Evolutionary conservation across 2,888 invertebrate species (phyloP).

Genomic region (Margaritifera margaritifera): DNA sequence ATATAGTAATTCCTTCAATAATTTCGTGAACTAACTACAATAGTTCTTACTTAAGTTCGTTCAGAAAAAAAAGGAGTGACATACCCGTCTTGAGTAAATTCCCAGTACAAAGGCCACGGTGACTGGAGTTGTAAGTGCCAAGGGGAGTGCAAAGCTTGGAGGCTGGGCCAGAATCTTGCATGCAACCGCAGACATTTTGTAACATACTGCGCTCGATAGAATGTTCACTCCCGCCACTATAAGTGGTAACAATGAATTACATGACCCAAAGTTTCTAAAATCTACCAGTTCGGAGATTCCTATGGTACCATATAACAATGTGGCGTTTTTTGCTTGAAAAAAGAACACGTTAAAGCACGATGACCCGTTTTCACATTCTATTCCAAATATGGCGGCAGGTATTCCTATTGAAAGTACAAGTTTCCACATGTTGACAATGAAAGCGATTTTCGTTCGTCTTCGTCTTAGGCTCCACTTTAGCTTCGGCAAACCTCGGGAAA

Average conservation of each 20-base stretch:
- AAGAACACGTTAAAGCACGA: no score
- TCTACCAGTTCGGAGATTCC: neutral
- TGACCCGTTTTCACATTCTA: constrained; percentile 30
- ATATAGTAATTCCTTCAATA: no score
- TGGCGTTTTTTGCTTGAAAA: no score
- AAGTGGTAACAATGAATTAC: constrained; percentile 18
- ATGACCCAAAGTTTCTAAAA: neutral
- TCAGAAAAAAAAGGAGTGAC: neutral
- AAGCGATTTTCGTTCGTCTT: constrained; percentile 36
- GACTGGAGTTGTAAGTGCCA: constrained; percentile 70
- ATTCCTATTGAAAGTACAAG: constrained; percentile 42
- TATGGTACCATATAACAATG: no score
- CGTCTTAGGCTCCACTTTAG: constrained; percentile 37
- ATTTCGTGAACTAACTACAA: no score
- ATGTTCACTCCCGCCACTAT: constrained; percentile 27
- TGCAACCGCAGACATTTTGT: constrained; percentile 60
- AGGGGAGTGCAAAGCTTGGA: constrained; percentile 72
- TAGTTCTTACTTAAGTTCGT: no score
- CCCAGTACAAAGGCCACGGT: constrained; percentile 31
- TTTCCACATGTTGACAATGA: constrained; percentile 43
- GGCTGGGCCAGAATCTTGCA: constrained; percentile 74
- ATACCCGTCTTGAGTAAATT: constrained; percentile 31
- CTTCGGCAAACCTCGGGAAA: constrained; percentile 22
- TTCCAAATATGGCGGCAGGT: constrained; percentile 35
- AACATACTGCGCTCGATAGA: constrained; percentile 25